Evolutionary conservation across 2,888 invertebrate genomes (phyloP).

Genomic region (Acronicta alni): DNA sequence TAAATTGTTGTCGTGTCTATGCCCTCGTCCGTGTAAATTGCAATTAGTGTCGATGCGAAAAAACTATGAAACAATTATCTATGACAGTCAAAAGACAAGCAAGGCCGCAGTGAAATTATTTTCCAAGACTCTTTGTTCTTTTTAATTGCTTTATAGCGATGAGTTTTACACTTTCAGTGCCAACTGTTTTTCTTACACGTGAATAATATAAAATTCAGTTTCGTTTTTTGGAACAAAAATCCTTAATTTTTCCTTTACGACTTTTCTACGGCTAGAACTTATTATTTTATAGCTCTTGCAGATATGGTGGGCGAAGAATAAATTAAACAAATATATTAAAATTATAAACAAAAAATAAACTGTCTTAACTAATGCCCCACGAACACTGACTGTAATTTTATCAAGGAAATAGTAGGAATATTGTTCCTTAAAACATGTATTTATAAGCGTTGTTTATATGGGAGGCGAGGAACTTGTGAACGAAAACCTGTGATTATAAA

Average conservation of each 20-base stretch:
- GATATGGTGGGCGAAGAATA: no score
- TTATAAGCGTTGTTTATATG: background rate
- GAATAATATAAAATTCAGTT: background rate
- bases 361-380: background rate
- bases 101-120: slow-evolving; percentile 39
- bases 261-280: no score
- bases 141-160: slow-evolving; percentile 36
- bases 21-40: slow-evolving; percentile 9
- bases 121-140: slow-evolving; percentile 28
- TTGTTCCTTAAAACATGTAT: background rate
- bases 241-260: no score
- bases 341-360: no score
- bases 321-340: no score
- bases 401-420: background rate
- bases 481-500: slow-evolving; percentile 3
- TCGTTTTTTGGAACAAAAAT: background rate
- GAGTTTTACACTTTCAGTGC: slow-evolving; percentile 15
- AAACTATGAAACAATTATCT: slow-evolving; percentile 42
- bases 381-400: background rate
- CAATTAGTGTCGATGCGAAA: slow-evolving; percentile 37
- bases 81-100: slow-evolving; percentile 49
- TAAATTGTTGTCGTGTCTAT: slow-evolving; percentile 7
- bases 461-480: background rate
- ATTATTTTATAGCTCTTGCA: no score
- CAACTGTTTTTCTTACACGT: background rate